Base-by-base conservation (phyloP, 2,888 invertebrate genomes). In the Campoletis raptor region DNA sequence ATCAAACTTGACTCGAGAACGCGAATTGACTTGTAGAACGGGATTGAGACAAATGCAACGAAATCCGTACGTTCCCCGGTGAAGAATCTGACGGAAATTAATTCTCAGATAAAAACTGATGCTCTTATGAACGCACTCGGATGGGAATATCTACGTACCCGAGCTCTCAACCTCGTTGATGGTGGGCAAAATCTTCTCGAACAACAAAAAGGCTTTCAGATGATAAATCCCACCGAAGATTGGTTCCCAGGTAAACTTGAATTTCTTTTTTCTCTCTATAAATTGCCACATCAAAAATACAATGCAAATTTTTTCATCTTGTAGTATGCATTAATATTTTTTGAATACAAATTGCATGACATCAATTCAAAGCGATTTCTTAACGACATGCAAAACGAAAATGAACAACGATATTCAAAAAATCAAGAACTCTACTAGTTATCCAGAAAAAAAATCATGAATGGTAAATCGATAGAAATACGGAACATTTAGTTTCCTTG, bases 1-100 rank as follows among this genome's bases (percentile, higher is more conserved):
- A 48, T 36, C 36, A 15, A 72, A 52, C 24, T 61, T 30, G 67
- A 57, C 70, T 80, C 40, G 80, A 48, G 61, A 30, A 61, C 67
- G 74, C 66, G 69, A 40, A 85, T 82, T 85, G 89, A 92, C 93
- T 95, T 95, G 90, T 95, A 98, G 97, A 96, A 96, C 92, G 97
- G 97, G 90, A 97, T 99, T 92, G 97, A 97, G 87, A 92, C 94
- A 12, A 98, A 97, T 90, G 99, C 99, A 86, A 99, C 99, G 3
- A 95, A 96, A 89, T 99, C 99, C 72, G 96, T 97, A 24, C 96
- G 96, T 79, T 97, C 98, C 0, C 96, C 97, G 18, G 97, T 99
- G 81, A 96, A 97, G 90, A 99, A 99, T 95, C 95, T 99, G 90
- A 95, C 95, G 64, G 98, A 98, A 88, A 95, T 97, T 79, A 96